A percentile compares a stretch with the other conserved stretches of the same genome.
These are phyloP conservation scores for Urophycis tenuis DNA, from an alignment of 2,797 vertebrate species.

Conservation along the genomic window DNA sequence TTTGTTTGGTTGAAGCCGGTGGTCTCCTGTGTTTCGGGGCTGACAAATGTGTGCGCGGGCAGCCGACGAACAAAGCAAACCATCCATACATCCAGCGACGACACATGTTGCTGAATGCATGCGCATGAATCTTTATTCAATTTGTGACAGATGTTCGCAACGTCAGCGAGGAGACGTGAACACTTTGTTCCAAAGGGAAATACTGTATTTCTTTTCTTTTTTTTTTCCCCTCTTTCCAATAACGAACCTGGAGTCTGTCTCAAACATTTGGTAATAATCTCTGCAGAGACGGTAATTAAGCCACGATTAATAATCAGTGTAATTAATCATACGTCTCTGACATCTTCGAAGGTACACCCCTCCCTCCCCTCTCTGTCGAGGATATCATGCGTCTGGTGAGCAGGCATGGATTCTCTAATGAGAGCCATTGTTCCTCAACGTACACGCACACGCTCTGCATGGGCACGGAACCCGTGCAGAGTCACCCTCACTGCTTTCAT, in stretches of 20 bases:
- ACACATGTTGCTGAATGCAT: slow-evolving; percentile 3
- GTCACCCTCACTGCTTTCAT: neutral
- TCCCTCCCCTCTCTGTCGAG: slow-evolving; percentile 4
- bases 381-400: neutral
- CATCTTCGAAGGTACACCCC: slow-evolving; percentile 44
- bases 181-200: neutral
- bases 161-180: neutral
- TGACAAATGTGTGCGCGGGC: neutral
- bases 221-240: slow-evolving; percentile 1
- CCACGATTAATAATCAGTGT: slow-evolving; percentile 49
- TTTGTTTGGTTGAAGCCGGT: neutral
- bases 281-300: slow-evolving; percentile 50
- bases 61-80: neutral
- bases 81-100: neutral
- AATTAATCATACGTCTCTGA: slow-evolving; percentile 48
- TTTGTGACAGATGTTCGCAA: neutral
- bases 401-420: neutral
- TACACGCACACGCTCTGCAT: neutral
- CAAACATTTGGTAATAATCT: slow-evolving; percentile 21
- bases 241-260: slow-evolving; percentile 27
- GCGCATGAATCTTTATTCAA: neutral
- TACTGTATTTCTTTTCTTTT: neutral
- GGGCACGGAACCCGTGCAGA: neutral
- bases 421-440: neutral
- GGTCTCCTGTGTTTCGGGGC: slow-evolving; percentile 10